A percentile compares a stretch with the other conserved stretches of the same genome.
Conservation (phyloP, 2,797 vertebrate genomes). For the Salarias fasciatus region DNA sequence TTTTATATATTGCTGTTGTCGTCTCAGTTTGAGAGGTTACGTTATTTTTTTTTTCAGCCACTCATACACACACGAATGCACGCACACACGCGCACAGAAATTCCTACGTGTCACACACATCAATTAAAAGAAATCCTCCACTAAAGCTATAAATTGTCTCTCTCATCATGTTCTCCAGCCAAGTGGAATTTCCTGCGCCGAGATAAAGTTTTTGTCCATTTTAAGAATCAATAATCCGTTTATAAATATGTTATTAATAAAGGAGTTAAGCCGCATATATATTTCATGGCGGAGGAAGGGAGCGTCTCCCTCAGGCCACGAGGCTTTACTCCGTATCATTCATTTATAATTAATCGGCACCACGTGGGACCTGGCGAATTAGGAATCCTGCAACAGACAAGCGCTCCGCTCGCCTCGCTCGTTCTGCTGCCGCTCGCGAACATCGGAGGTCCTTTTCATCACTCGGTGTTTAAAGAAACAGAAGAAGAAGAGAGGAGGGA, state of each 20-base stretch:
- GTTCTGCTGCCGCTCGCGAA: conserved; percentile 31
- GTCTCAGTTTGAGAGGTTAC: too few relatives aligned
- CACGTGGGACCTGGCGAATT: conserved; percentile 75
- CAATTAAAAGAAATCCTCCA: conserved; percentile 26
- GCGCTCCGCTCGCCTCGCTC: conserved; percentile 49
- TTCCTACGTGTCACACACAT: not conserved
- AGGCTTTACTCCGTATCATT: conserved; percentile 77
- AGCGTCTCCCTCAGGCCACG: conserved; percentile 65
- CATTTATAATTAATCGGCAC: conserved; percentile 84
- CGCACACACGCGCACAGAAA: not conserved
- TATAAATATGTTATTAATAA: conserved; percentile 84
- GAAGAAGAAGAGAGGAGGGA: not conserved
- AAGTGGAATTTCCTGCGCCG: conserved; percentile 35
- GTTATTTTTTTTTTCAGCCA: too few relatives aligned
- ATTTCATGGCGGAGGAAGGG: conserved; percentile 80
- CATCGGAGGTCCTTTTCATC: conserved; percentile 44
- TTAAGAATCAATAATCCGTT: conserved; percentile 79
- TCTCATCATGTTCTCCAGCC: conserved; percentile 12
- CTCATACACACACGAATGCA: too few relatives aligned
- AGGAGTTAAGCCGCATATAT: conserved; percentile 80
- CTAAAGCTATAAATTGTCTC: conserved; percentile 24
- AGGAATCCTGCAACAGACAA: conserved; percentile 69
- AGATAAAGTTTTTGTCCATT: conserved; percentile 64
- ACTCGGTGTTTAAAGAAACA: not conserved
- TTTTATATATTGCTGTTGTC: too few relatives aligned